Base-by-base conservation (phyloP, 2,113 vertebrate species). In the Gnathonemus longibarbis region DNA sequence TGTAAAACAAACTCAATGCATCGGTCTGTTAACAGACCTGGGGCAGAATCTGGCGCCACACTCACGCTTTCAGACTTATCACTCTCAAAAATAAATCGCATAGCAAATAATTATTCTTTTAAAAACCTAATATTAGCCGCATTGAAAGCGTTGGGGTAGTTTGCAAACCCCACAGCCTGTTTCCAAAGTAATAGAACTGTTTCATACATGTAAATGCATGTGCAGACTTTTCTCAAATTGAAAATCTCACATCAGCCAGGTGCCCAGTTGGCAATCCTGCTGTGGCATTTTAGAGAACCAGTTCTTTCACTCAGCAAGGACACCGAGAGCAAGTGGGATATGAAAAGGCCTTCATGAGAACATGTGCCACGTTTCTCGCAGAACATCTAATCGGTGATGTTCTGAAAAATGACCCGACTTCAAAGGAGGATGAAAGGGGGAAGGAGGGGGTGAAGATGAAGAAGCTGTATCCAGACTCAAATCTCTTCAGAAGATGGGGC, bases 401-500 rank as follows among this genome's bases (percentile, higher is more conserved):
- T 35, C 17, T 39, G 52, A 74, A 84, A 84, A 48, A 48, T 21
- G 19, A 48, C 15, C 1, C 6, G 6, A 52, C 48, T 24, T 27
- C 62, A 1, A 27, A 84, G 49, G 50, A 35, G 50, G 21, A 80
- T 8, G 5, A 70, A 31, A 62, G 19, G 6, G 58, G 39, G 46
- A 52, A 90, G 58, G 90, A 92, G 89, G 92, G 31, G 66, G 89
- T 80, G 70, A n/a, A 88, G 90, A 92, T 90, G 74, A 95, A 89
- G 90, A 95, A 94, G 77, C 77, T 96, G 85, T 95, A 92, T 62
- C 95, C 95, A 0, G 90, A 95, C 88, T 96, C 95, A 0, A 0
- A 0, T 8, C 92, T 96, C 19, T 96, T 96, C 91, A 80, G 0
- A 0, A 92, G 87, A 5, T 96, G 95, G 95, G 95, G 95, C 0